These are phyloP conservation scores for Bovichtus diacanthus DNA, from an alignment of 2,797 vertebrate genomes.

Conservation along the genomic window DNA sequence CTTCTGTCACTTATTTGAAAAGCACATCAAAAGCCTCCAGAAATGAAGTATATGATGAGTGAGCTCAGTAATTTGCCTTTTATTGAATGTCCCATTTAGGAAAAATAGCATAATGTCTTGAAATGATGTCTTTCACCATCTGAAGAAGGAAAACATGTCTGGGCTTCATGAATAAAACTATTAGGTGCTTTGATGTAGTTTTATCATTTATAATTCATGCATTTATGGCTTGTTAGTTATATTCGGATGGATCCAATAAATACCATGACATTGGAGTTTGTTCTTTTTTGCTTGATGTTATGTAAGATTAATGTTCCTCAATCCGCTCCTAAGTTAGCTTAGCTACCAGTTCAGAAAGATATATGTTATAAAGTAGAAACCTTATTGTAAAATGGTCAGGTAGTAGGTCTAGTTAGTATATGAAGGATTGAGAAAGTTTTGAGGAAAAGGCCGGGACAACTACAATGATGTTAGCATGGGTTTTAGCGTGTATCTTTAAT, in stretches of 20 bases:
- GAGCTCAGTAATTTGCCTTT: slow-evolving; percentile 51
- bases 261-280: slow-evolving; percentile 11
- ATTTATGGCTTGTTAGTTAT: slow-evolving; percentile 26
- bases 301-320: not conserved
- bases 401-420: not conserved
- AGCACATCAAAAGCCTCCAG: slow-evolving; percentile 60
- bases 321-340: not conserved
- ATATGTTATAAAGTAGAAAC: not conserved
- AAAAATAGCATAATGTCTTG: slow-evolving; percentile 50
- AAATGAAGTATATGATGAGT: slow-evolving; percentile 21
- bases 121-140: slow-evolving; percentile 43
- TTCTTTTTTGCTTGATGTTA: slow-evolving; percentile 11
- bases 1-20: slow-evolving; percentile 23
- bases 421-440: not conserved
- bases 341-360: not conserved
- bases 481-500: not conserved
- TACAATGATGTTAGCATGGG: not conserved
- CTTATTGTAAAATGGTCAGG: not conserved
- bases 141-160: slow-evolving; percentile 17
- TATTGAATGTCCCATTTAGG: slow-evolving; percentile 41
- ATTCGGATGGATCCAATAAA: slow-evolving; percentile 20
- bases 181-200: slow-evolving; percentile 59
- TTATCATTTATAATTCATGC: slow-evolving; percentile 15
- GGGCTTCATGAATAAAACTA: slow-evolving; percentile 17
- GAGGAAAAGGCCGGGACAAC: not conserved